Percentiles rank a stretch among this genome's conserved stretches.
These are phyloP conservation scores for Spodoptera litura DNA, from an alignment of 1,140 invertebrate species.

Conservation along the genomic window DNA sequence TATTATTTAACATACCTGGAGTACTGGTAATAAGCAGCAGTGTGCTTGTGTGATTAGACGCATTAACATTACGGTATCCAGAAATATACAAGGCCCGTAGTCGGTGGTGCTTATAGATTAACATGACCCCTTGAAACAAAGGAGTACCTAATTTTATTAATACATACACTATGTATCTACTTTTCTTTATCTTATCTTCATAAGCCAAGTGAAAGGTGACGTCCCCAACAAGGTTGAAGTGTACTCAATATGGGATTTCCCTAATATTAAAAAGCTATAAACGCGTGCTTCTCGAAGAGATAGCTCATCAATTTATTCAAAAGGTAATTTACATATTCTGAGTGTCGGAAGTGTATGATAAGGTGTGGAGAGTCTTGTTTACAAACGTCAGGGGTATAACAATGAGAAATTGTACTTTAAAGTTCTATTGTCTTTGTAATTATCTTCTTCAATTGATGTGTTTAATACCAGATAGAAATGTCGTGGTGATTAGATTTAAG, in stretches of 20 bases:
- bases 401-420: neutral
- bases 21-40: no score
- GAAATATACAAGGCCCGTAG: no score
- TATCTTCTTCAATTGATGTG: neutral
- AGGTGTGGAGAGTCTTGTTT: neutral
- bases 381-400: neutral
- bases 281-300: no score
- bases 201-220: neutral
- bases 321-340: conserved; percentile 16
- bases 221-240: neutral
- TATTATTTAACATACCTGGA: no score
- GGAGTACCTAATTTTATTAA: no score
- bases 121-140: no score
- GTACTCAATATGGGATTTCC: conserved; percentile 5
- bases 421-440: neutral
- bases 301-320: neutral
- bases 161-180: no score
- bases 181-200: no score
- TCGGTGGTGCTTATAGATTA: no score
- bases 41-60: no score
- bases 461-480: neutral
- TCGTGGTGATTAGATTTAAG: no score
- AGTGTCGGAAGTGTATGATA: conserved; percentile 12
- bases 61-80: no score
- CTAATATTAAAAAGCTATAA: neutral